Percentiles rank a stretch among this genome's conserved stretches.
These are phyloP conservation scores for Axis porcinus DNA, from an alignment of 2,113 vertebrate genomes.

Conservation along the genomic window DNA sequence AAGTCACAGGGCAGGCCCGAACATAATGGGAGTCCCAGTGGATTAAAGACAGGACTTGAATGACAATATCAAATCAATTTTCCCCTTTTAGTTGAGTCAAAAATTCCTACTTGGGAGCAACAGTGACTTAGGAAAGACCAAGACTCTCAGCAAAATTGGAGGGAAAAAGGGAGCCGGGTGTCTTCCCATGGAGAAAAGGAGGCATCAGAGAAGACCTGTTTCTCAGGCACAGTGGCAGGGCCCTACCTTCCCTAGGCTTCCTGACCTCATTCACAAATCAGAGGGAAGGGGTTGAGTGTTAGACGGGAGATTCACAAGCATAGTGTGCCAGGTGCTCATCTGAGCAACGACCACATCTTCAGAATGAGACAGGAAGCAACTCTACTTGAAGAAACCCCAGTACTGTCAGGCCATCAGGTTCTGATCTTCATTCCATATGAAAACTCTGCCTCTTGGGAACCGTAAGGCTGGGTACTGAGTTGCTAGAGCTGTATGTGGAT, in stretches of 20 bases:
- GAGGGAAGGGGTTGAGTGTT: neutral
- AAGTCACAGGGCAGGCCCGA: neutral
- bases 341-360: neutral
- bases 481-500: neutral
- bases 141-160: neutral
- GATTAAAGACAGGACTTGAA: neutral
- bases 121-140: neutral
- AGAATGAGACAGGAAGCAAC: neutral
- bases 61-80: neutral
- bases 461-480: neutral
- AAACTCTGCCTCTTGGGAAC: neutral
- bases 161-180: neutral
- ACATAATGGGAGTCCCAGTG: neutral
- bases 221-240: neutral
- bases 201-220: neutral
- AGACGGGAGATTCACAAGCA: neutral
- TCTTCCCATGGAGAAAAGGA: neutral
- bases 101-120: neutral
- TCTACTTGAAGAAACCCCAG: neutral
- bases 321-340: neutral
- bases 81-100: neutral
- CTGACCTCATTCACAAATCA: neutral
- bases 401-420: accelerated
- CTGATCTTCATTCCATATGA: neutral
- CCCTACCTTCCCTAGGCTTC: neutral